A percentile compares a stretch with the other conserved stretches of the same genome.
These are phyloP conservation scores for Limanda limanda DNA, from an alignment of 2,113 vertebrate species.

Conservation along the genomic window DNA sequence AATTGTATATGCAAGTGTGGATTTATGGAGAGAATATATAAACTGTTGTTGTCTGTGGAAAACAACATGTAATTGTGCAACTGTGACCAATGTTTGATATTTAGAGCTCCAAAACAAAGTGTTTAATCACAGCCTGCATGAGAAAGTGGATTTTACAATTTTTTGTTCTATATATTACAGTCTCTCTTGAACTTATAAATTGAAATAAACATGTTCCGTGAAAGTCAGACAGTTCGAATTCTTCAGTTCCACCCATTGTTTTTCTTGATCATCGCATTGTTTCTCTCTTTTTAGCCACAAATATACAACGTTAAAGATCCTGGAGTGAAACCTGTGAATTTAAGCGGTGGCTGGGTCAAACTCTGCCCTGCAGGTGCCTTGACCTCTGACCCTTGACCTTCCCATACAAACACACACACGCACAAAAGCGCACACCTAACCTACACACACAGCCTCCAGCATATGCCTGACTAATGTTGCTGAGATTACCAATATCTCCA, in stretches of 20 bases:
- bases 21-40: neutral
- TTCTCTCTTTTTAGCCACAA: slow-evolving; percentile 1
- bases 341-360: slow-evolving; percentile 50
- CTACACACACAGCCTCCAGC: slow-evolving; percentile 52
- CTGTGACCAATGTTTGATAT: neutral
- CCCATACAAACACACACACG: slow-evolving; percentile 15
- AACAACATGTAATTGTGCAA: neutral
- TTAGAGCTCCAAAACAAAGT: neutral
- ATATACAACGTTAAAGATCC: slow-evolving; percentile 28
- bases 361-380: slow-evolving; percentile 64
- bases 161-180: neutral
- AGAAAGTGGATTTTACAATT: neutral
- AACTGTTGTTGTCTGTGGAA: too few species aligned
- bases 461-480: slow-evolving; percentile 62
- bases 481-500: slow-evolving; percentile 66
- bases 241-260: neutral
- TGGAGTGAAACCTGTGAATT: slow-evolving; percentile 38
- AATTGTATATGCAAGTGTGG: slow-evolving; percentile 41
- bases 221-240: neutral
- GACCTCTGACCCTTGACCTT: slow-evolving; percentile 68
- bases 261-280: neutral
- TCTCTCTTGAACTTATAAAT: neutral
- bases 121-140: neutral
- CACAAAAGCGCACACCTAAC: slow-evolving; percentile 15
- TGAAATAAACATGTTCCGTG: neutral